These are phyloP conservation scores for Falco punctatus DNA, from an alignment of 2,113 vertebrate genomes.

Conservation along the genomic window DNA sequence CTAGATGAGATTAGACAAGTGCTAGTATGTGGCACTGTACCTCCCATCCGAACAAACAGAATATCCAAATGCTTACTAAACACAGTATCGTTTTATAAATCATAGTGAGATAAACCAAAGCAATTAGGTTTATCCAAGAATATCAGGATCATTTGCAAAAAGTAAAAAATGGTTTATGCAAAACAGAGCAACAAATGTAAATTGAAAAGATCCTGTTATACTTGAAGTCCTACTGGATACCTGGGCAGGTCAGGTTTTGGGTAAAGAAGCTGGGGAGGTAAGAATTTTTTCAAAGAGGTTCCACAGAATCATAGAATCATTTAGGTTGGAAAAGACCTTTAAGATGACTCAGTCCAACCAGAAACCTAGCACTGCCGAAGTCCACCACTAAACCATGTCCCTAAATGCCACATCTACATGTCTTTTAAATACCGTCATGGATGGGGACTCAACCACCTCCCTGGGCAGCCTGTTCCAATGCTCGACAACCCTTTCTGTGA, in stretches of 20 bases:
- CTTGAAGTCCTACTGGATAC: not conserved
- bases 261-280: not conserved
- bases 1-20: not conserved
- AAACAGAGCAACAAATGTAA: constrained; percentile 34
- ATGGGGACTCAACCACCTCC: not conserved
- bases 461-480: not conserved
- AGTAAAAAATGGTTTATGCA: constrained; percentile 21
- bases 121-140: not conserved
- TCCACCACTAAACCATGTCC: not conserved
- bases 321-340: not conserved
- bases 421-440: not conserved
- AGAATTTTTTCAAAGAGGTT: not conserved
- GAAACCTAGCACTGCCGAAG: not conserved
- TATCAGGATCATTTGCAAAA: not conserved
- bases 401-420: not conserved
- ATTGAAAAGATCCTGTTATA: not conserved
- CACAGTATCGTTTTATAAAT: not conserved
- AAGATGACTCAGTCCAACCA: not conserved
- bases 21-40: not conserved
- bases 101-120: not conserved
- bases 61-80: not conserved
- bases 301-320: not conserved
- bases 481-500: not conserved
- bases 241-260: not conserved
- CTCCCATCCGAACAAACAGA: not conserved